phyloP scores from a whole-genome alignment of 2,797 vertebrate species.

The Pseudochaenichthys georgianus region DNA sequence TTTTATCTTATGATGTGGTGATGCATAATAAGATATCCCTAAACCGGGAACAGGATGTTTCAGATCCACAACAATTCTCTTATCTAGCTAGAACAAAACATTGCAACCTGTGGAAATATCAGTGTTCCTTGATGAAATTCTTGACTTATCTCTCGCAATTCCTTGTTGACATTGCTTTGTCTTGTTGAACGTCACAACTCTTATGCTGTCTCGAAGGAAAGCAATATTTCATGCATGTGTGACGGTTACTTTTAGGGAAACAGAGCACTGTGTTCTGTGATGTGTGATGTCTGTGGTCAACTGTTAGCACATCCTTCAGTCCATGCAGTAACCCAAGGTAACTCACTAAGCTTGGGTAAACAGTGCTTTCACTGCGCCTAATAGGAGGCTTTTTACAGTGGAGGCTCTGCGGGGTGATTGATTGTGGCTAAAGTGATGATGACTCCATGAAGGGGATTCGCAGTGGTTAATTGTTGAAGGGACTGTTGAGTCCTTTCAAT shows the following conservation, averaged over 20 bases:
- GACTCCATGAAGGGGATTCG: conserved; percentile 67
- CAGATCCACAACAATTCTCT: conserved; percentile 18
- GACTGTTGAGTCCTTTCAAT: conserved; percentile 63
- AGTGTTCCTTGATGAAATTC: conserved; percentile 22
- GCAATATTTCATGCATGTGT: conserved; percentile 7
- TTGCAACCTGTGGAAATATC: conserved; percentile 23
- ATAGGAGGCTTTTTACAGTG: conserved; percentile 72
- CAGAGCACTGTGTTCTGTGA: conserved; percentile 21
- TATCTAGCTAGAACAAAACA: conserved; percentile 39
- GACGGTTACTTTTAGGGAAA: conserved; percentile 17
- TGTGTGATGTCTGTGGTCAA: conserved; percentile 36
- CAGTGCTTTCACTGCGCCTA: conserved; percentile 71
- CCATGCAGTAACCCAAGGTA: conserved; percentile 63
- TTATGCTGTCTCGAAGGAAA: conserved; percentile 8
- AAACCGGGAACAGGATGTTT: conserved; percentile 30
- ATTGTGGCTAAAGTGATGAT: conserved; percentile 67
- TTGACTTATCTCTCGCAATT: conserved; percentile 46
- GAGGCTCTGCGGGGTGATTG: conserved; percentile 59
- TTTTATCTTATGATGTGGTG: conserved; percentile 16
- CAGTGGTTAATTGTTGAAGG: conserved; percentile 57
- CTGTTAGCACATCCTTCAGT: conserved; percentile 56
- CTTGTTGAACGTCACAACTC: conserved; percentile 26
- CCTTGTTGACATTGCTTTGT: conserved; percentile 34
- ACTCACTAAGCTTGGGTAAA: conserved; percentile 72
- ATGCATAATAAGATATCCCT: conserved; percentile 8